Evolutionary conservation across 2,113 vertebrate species (phyloP).

Genomic region (Takifugu flavidus): DNA sequence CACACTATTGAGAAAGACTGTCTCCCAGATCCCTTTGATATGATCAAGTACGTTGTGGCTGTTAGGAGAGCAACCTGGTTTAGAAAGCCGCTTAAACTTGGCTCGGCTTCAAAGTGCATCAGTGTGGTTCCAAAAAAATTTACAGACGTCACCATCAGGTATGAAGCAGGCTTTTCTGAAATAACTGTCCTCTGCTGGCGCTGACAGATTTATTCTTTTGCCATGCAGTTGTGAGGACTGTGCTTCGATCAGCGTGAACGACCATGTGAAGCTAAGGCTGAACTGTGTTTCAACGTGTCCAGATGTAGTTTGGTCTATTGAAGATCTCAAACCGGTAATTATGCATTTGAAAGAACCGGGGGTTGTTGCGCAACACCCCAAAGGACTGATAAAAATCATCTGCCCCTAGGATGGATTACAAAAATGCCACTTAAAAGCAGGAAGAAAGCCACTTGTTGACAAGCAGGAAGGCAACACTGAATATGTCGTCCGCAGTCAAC

Average conservation of each 20-base stretch:
- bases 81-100: constrained; percentile 11
- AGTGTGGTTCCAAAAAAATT: constrained; percentile 56
- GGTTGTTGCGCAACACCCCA: neutral
- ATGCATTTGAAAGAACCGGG: neutral
- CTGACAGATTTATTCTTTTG: constrained; percentile 2
- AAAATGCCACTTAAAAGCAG: constrained; percentile 45
- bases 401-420: constrained; percentile 41
- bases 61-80: constrained; percentile 53
- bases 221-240: constrained; percentile 66
- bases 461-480: constrained; percentile 47
- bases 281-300: constrained; percentile 61
- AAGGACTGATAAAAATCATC: neutral
- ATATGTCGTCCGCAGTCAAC: constrained; percentile 46
- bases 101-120: constrained; percentile 61
- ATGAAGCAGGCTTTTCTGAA: constrained; percentile 11
- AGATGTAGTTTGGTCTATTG: constrained; percentile 68
- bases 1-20: constrained; percentile 56
- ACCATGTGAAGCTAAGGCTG: constrained; percentile 55
- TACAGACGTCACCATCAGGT: constrained; percentile 64
- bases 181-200: neutral
- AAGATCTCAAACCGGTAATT: constrained; percentile 59
- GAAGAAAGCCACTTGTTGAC: constrained; percentile 41
- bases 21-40: constrained; percentile 66
- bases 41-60: constrained; percentile 51
- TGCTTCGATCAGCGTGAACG: constrained; percentile 24